phyloP scores from a whole-genome alignment of 1,140 invertebrate genomes.

The Chlorops oryzae region DNA sequence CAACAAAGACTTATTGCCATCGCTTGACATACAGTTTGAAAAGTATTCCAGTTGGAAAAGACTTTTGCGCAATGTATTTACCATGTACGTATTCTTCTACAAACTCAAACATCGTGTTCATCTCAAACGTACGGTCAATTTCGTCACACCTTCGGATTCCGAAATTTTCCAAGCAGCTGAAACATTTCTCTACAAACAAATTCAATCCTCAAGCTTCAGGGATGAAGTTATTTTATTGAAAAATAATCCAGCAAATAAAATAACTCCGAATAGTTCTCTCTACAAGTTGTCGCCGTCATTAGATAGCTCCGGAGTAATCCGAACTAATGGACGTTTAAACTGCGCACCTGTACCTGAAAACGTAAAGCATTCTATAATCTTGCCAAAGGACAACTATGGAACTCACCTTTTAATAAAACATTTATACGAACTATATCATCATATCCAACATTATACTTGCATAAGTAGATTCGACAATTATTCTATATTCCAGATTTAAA shows the following conservation, averaged over 20 bases:
- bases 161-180: background rate
- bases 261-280: background rate
- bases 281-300: background rate
- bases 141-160: too few relatives aligned
- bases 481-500: background rate
- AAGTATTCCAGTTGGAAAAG: too few relatives aligned
- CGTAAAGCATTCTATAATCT: background rate
- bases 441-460: slow-evolving; percentile 1
- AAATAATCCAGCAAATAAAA: background rate
- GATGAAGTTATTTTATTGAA: background rate
- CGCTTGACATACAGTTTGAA: too few relatives aligned
- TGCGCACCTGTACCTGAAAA: too few relatives aligned
- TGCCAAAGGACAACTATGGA: slow-evolving; percentile 1
- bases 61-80: too few relatives aligned
- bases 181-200: background rate
- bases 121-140: too few relatives aligned
- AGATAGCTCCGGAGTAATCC: background rate
- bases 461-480: background rate
- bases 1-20: too few relatives aligned
- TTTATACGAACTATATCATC: background rate
- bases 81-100: too few relatives aligned
- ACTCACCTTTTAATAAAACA: background rate
- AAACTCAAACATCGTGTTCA: too few relatives aligned
- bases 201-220: background rate
- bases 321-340: too few relatives aligned